Evolutionary conservation across 2,888 invertebrate species (phyloP).

Genomic region (Drosophila anomalata): DNA sequence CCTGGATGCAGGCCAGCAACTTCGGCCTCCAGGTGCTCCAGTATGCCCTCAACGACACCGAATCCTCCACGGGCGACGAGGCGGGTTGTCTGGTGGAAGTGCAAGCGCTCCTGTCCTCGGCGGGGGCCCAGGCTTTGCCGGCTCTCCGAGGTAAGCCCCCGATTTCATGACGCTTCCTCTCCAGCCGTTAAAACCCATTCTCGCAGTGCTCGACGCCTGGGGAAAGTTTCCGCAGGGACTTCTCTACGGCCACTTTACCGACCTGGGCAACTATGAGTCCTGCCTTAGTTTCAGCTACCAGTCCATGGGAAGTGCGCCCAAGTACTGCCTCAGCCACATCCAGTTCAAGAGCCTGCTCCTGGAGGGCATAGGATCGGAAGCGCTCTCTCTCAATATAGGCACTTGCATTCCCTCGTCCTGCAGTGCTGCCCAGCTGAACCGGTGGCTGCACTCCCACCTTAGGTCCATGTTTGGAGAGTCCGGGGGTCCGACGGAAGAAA

Average conservation of each 20-base stretch:
- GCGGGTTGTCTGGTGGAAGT: conserved; percentile 52
- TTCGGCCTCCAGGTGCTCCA: conserved; percentile 65
- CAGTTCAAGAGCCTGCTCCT: conserved; percentile 25
- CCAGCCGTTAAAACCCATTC: not conserved
- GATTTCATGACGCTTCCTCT: not conserved
- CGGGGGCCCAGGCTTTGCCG: conserved; percentile 40
- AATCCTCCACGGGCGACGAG: conserved; percentile 21
- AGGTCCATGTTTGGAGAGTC: conserved; percentile 11
- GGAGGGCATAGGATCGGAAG: not conserved
- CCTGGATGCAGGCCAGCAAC: conserved; percentile 67
- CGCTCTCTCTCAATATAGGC: conserved; percentile 29
- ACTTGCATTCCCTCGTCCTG: conserved; percentile 36
- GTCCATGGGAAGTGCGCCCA: conserved; percentile 16
- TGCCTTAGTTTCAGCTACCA: conserved; percentile 72
- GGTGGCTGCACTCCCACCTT: conserved; percentile 19
- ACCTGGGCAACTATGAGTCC: conserved; percentile 82
- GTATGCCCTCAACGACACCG: conserved; percentile 30
- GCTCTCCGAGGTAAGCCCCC: conserved; percentile 56
- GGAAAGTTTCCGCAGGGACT: conserved; percentile 83
- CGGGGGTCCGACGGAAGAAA: not conserved
- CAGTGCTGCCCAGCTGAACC: conserved; percentile 26
- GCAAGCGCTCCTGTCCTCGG: conserved; percentile 46
- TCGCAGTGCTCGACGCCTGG: conserved; percentile 83
- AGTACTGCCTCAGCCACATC: conserved; percentile 55
- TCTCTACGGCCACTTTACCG: conserved; percentile 74